Evolutionary conservation across 2,797 vertebrate genomes (phyloP).

Genomic region (Cercopithecus petaurista): DNA sequence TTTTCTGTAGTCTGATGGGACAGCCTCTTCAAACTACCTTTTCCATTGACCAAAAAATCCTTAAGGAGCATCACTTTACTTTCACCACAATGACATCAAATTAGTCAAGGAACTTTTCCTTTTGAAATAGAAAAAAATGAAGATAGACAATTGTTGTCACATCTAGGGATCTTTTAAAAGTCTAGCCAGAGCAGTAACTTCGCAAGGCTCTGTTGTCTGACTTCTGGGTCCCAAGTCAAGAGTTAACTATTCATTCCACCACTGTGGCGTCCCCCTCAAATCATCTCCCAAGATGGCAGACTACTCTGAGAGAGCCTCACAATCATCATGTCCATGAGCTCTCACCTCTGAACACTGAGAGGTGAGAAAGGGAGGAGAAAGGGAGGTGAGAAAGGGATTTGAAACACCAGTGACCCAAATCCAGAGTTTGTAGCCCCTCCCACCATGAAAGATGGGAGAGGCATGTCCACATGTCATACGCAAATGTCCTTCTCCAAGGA

Average conservation of each 20-base stretch:
- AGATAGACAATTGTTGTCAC: neutral
- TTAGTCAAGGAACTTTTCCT: neutral
- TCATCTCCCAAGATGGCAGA: rapidly evolving
- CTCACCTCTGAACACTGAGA: neutral
- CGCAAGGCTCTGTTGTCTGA: neutral
- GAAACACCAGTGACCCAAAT: too few species aligned
- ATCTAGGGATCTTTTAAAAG: neutral
- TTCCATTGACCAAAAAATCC: neutral
- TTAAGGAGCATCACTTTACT: neutral
- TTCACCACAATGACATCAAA: neutral
- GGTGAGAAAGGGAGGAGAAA: too few species aligned
- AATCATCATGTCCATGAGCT: rapidly evolving
- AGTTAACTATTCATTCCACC: neutral
- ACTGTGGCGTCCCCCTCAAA: neutral
- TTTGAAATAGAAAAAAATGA: neutral
- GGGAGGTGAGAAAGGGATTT: too few species aligned
- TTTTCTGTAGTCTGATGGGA: neutral
- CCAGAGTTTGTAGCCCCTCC: too few species aligned
- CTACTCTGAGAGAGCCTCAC: neutral
- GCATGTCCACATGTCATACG: rapidly evolving
- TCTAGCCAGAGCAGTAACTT: neutral
- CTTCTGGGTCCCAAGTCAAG: neutral
- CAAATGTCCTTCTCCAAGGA: neutral
- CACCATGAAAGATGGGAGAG: too few species aligned
- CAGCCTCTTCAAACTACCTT: neutral